Evolutionary conservation across 2,797 vertebrate genomes (phyloP).

Genomic region (Miopithecus talapoin): DNA sequence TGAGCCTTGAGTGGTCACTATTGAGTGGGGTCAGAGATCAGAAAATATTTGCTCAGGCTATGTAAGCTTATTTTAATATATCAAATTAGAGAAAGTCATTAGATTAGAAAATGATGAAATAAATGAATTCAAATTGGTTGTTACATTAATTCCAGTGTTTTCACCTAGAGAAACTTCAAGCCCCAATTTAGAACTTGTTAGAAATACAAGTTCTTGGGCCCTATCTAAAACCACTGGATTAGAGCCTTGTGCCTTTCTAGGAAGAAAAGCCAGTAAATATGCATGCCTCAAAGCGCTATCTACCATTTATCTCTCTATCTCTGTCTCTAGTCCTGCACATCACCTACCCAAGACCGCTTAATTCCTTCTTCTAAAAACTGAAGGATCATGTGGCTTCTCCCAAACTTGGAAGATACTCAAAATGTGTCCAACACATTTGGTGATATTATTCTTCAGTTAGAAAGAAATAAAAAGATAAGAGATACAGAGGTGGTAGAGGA

Average conservation of each 20-base stretch:
- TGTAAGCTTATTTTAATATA: background rate
- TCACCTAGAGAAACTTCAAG: background rate
- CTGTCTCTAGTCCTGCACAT: background rate
- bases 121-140: background rate
- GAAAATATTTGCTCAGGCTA: background rate
- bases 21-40: background rate
- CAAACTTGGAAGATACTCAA: background rate
- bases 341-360: fast-evolving
- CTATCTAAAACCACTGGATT: background rate
- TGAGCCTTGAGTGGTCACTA: background rate
- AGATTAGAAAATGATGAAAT: slow-evolving; percentile 11
- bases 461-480: slow-evolving; percentile 12
- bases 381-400: background rate
- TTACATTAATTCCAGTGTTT: background rate
- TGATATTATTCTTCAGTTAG: slow-evolving; percentile 11
- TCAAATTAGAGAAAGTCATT: background rate
- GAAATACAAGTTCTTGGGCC: slow-evolving; percentile 16
- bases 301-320: background rate
- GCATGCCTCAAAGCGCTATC: background rate
- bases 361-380: background rate
- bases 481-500: background rate
- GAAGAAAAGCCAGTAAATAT: background rate
- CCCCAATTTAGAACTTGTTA: background rate
- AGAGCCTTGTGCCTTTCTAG: background rate
- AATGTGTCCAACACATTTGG: background rate